Evolutionary conservation across 1,140 invertebrate genomes (phyloP).

Genomic region (Drosophila orena): DNA sequence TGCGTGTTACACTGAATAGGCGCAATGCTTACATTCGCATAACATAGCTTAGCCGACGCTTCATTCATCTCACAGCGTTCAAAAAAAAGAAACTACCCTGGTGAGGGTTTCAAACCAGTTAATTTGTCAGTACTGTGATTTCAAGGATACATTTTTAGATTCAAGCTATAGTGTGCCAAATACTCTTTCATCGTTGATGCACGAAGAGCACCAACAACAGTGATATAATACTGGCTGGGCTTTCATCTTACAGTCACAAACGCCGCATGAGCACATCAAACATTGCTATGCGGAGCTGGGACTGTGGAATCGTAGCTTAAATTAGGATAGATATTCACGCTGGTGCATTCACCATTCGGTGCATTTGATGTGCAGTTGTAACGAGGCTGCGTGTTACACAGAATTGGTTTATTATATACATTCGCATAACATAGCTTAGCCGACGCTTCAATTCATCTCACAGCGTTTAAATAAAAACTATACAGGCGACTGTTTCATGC

Average conservation of each 20-base stretch:
- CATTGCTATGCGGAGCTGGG: conserved; percentile 81
- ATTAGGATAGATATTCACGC: no score
- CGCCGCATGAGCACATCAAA: conserved; percentile 74
- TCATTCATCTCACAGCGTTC: conserved; percentile 86
- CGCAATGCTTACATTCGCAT: conserved; percentile 61
- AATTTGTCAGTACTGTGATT: conserved; percentile 69
- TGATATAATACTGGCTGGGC: conserved; percentile 74
- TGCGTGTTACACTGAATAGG: conserved; percentile 76
- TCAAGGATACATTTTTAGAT: background rate
- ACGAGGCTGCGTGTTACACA: conserved; percentile 79
- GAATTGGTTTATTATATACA: conserved; percentile 49
- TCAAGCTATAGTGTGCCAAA: conserved; percentile 43
- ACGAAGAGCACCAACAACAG: no score
- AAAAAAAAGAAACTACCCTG: conserved; percentile 29
- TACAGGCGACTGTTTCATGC: conserved; percentile 15
- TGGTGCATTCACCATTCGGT: no score
- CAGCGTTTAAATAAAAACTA: conserved; percentile 85
- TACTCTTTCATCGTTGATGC: conserved; percentile 72
- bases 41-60: conserved; percentile 83
- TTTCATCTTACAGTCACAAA: conserved; percentile 76
- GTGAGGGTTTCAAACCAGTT: conserved; percentile 25
- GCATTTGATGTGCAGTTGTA: conserved; percentile 35
- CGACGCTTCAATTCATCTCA: conserved; percentile 84
- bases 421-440: conserved; percentile 81
- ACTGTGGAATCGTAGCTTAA: conserved; percentile 36